Conservation (phyloP, 2,113 vertebrate species). For the Petrocephalus microphthalmus region DNA sequence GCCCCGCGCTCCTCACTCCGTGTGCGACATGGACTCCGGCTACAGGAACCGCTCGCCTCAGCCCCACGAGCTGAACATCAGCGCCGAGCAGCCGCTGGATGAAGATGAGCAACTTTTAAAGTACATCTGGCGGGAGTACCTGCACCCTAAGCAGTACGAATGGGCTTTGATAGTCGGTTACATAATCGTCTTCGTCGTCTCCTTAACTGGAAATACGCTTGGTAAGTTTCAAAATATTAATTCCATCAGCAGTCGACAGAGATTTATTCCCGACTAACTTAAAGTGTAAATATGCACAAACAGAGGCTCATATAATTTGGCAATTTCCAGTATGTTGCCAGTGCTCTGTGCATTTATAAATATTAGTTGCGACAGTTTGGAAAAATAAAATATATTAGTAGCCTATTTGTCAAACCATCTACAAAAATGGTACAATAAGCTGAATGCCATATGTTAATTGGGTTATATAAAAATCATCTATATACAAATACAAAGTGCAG, state of each 20-base stretch:
- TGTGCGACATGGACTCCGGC: slow-evolving; percentile 63
- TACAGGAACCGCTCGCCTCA: slow-evolving; percentile 67
- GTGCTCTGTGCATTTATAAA: background rate
- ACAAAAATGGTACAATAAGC: background rate
- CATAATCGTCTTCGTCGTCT: slow-evolving; percentile 85
- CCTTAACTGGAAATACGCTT: slow-evolving; percentile 84
- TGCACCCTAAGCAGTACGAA: slow-evolving; percentile 90
- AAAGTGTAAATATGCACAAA: background rate
- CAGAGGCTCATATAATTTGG: background rate
- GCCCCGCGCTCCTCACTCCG: slow-evolving; percentile 41
- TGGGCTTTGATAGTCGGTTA: slow-evolving; percentile 92
- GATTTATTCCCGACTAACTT: background rate
- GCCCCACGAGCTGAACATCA: slow-evolving; percentile 59
- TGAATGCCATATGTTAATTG: background rate
- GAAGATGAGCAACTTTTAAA: slow-evolving; percentile 88
- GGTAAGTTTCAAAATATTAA: slow-evolving; percentile 66
- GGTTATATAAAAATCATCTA: background rate
- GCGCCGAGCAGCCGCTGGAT: slow-evolving; percentile 60
- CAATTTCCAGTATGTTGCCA: background rate
- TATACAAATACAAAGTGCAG: background rate
- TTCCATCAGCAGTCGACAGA: background rate
- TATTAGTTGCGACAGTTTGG: background rate
- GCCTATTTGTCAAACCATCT: background rate
- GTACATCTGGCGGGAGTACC: slow-evolving; percentile 91
- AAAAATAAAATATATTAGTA: background rate